phyloP scores from a whole-genome alignment of 2,797 vertebrate genomes.

The Streptopelia turtur region DNA sequence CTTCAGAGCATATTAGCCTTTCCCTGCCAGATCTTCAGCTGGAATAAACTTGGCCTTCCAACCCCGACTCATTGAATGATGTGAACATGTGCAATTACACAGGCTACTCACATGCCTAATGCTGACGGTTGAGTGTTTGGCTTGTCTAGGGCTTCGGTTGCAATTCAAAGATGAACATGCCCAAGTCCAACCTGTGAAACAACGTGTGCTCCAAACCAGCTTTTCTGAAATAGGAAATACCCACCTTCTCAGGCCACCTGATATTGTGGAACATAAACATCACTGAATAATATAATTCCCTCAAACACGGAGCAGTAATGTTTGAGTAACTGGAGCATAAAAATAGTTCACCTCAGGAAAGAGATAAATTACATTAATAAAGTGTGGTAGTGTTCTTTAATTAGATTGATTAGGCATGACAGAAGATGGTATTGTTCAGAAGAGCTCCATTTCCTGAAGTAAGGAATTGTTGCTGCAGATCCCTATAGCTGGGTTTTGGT shows the following conservation, averaged over 20 bases:
- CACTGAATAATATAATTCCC: slow-evolving; percentile 66
- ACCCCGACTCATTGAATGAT: background rate
- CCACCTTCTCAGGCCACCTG: slow-evolving; percentile 49
- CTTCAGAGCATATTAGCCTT: background rate
- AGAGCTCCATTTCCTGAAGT: slow-evolving; percentile 58
- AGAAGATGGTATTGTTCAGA: slow-evolving; percentile 59
- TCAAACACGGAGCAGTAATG: slow-evolving; percentile 64
- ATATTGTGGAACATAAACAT: slow-evolving; percentile 64
- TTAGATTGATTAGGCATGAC: slow-evolving; percentile 75
- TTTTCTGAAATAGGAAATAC: background rate
- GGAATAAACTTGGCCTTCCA: background rate
- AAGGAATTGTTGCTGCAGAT: slow-evolving; percentile 18
- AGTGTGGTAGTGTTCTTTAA: slow-evolving; percentile 70
- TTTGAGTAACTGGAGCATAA: slow-evolving; percentile 73
- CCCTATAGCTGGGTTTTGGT: background rate
- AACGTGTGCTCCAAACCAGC: background rate
- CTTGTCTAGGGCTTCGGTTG: background rate
- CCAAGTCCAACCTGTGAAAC: background rate
- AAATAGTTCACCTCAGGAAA: slow-evolving; percentile 74
- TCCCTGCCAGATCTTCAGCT: slow-evolving; percentile 22
- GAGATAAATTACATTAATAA: slow-evolving; percentile 76
- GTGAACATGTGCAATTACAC: background rate
- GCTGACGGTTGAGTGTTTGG: background rate
- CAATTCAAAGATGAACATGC: background rate
- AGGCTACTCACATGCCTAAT: background rate